Evolutionary conservation across 2,888 invertebrate genomes (phyloP), one percentile per base, ranked within the genome.

Genomic region (Autographa gamma): DNA sequence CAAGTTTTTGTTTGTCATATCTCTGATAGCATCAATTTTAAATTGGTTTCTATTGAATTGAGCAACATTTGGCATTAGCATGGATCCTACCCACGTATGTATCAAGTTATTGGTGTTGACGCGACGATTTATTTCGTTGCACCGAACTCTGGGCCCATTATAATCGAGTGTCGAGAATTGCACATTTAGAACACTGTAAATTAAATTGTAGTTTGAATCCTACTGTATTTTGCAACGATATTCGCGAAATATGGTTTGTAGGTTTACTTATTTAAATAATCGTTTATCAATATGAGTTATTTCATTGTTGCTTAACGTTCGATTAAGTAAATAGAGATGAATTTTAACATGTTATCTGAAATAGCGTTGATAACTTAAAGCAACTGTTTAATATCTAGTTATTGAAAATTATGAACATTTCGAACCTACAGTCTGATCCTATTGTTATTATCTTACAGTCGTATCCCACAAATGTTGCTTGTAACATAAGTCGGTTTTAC

Each of bases 41-140:
- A 67, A 25, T 32, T 48, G 54, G 31, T 19, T 16, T 43, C 16
- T 9, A 63, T 68, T 64, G 52, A 60, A 60, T 90, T 89, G 82
- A 76, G 89, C 77, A 87, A 85, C 75, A 84, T 86, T 88, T 82
- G 85, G 81, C 82, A 86, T 87, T 88, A 87, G 76, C 71, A 63
- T 74, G 71, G 76, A 80, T 76, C 78, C 86, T 74, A 67, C 90
- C 90, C 90, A 91, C 91, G 88, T 89, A 81, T 85, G 77, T 72
- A 73, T 68, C 73, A 74, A 77, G 69, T 70, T 83, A 86, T 85
- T 84, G 81, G 76, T 80, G 86, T 85, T 86, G 89, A 88, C 82
- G 86, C 74, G 85, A 76, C 77, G 80, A 85, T 79, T 86, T 83
- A 85, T 88, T 87, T 86, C 82, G 85, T 90, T 88, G 86, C 89